Evolutionary conservation across 2,797 vertebrate genomes (phyloP).

Genomic region (Melanotaenia parkinsoni): DNA sequence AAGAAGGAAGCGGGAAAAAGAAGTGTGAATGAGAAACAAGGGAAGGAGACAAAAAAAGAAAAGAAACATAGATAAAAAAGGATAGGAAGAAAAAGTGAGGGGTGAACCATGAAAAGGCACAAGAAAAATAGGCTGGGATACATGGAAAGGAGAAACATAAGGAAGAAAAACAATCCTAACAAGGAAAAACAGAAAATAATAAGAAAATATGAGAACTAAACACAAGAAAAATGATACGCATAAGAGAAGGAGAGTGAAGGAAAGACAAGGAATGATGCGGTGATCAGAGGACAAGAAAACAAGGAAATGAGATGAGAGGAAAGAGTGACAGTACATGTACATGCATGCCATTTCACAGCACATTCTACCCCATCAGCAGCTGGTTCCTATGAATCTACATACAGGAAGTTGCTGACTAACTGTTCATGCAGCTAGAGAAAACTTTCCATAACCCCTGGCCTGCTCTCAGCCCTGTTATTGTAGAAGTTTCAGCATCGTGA

Average conservation of each 20-base stretch:
- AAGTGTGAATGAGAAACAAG: neutral
- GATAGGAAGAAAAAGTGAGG: neutral
- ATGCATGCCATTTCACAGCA: neutral
- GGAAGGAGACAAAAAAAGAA: neutral
- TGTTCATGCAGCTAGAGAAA: slow-evolving; percentile 19
- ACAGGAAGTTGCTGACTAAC: slow-evolving; percentile 22
- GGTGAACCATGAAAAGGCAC: too few relatives aligned
- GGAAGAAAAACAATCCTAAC: neutral
- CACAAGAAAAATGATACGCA: neutral
- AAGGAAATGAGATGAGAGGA: neutral
- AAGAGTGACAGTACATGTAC: neutral
- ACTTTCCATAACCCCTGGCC: slow-evolving; percentile 25
- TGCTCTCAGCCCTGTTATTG: neutral
- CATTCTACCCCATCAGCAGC: neutral
- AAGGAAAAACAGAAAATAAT: neutral
- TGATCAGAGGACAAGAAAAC: neutral
- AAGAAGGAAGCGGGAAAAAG: neutral
- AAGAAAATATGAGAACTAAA: neutral
- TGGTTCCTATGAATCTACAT: neutral
- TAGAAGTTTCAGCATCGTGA: slow-evolving; percentile 5
- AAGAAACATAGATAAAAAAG: neutral
- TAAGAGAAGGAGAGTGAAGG: neutral
- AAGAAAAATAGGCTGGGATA: too few relatives aligned
- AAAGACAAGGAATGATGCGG: neutral
- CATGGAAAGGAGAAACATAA: neutral